Evolutionary conservation across 2,888 invertebrate genomes (phyloP).

Genomic region (Maniola hyperantus): DNA sequence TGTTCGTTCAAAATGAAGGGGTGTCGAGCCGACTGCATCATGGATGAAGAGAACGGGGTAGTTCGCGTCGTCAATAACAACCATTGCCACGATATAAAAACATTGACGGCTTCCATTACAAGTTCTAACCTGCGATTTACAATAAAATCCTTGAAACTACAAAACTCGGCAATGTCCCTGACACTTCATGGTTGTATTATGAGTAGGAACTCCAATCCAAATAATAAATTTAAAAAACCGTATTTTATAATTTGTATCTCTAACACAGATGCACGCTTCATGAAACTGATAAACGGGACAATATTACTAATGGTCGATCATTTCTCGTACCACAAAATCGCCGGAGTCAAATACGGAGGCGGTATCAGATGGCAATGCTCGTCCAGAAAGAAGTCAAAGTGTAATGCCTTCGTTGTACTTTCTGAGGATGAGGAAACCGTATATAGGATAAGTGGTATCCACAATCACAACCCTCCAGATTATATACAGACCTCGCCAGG

Average conservation of each 20-base stretch:
- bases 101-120: slow-evolving; percentile 31
- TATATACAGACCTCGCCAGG: slow-evolving; percentile 26
- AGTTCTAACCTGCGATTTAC: slow-evolving; percentile 21
- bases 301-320: slow-evolving; percentile 43
- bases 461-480: slow-evolving; percentile 41
- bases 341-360: slow-evolving; percentile 37
- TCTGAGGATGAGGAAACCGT: slow-evolving; percentile 39
- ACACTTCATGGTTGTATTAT: neutral
- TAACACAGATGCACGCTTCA: slow-evolving; percentile 35
- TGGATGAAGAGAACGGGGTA: slow-evolving; percentile 30
- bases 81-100: slow-evolving; percentile 35
- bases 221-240: neutral
- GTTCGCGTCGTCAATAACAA: slow-evolving; percentile 10
- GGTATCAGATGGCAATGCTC: slow-evolving; percentile 48
- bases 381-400: slow-evolving; percentile 41
- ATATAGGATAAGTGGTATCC: slow-evolving; percentile 37
- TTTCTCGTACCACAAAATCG: slow-evolving; percentile 46
- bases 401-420: slow-evolving; percentile 40
- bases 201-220: neutral
- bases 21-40: slow-evolving; percentile 31
- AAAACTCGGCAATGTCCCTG: neutral
- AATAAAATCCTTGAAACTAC: neutral
- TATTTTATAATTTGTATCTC: slow-evolving; percentile 1
- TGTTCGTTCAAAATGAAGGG: slow-evolving; percentile 38
- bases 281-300: slow-evolving; percentile 41